A percentile compares a stretch with the other conserved stretches of the same genome.
Conservation (phyloP, 1,140 invertebrate species). For the Conus betulinus region DNA sequence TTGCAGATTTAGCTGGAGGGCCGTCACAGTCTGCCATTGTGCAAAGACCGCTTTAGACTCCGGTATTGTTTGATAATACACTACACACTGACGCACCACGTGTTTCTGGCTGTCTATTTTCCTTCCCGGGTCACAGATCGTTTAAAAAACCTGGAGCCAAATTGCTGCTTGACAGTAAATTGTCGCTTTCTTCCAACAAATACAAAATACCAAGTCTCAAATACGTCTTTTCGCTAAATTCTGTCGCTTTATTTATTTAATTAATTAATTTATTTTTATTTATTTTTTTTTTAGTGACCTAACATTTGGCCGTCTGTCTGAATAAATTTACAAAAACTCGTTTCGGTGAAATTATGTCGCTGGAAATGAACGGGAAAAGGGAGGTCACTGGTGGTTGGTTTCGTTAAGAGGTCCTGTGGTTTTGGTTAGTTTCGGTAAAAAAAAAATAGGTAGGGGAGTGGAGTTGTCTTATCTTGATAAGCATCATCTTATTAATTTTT, state of each 20-base stretch:
- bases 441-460: no score
- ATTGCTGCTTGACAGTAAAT: neutral
- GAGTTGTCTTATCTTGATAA: no score
- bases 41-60: neutral
- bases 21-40: constrained; percentile 2
- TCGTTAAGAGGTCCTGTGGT: no score
- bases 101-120: neutral
- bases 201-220: neutral
- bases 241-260: neutral
- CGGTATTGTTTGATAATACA: neutral
- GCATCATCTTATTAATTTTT: no score
- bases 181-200: neutral
- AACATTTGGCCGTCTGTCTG: no score
- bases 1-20: neutral
- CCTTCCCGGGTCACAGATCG: constrained; percentile 1
- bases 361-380: no score
- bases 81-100: no score
- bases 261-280: no score
- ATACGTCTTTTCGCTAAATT: neutral
- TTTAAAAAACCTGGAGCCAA: neutral
- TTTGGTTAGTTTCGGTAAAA: no score
- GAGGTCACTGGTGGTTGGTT: no score
- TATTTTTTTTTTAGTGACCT: neutral
- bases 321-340: no score
- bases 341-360: no score